Percentiles rank a stretch among this genome's conserved stretches.
Evolutionary conservation across 2,797 vertebrate genomes (phyloP).

Genomic region (Geotrypetes seraphini): DNA sequence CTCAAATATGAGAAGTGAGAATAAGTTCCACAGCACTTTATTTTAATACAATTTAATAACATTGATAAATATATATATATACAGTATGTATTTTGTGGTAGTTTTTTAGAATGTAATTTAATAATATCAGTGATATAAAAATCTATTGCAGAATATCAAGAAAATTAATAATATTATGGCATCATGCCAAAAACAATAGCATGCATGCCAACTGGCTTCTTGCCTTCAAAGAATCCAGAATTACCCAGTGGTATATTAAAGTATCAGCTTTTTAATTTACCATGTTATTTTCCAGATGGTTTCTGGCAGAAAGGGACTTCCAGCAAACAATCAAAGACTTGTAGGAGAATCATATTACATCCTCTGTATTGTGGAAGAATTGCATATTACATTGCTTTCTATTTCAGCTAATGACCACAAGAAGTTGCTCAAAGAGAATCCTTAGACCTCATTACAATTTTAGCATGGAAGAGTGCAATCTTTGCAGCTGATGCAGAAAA

Average conservation of each 20-base stretch:
- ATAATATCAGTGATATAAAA: neutral
- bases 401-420: constrained; percentile 53
- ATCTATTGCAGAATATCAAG: neutral
- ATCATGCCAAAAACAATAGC: constrained; percentile 15
- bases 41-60: neutral
- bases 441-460: constrained; percentile 53
- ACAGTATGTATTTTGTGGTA: no score
- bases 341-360: constrained; percentile 48
- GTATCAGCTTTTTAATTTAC: constrained; percentile 48
- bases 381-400: constrained; percentile 46
- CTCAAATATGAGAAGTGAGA: no score
- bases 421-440: constrained; percentile 48
- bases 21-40: no score
- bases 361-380: no score
- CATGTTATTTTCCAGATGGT: constrained; percentile 45
- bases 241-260: constrained; percentile 34
- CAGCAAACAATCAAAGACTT: constrained; percentile 49
- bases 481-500: constrained; percentile 43
- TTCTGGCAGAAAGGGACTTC: constrained; percentile 40
- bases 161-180: constrained; percentile 8
- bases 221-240: constrained; percentile 23
- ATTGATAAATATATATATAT: no score
- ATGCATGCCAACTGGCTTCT: constrained; percentile 20
- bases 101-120: neutral
- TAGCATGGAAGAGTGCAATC: constrained; percentile 44